phyloP scores from a whole-genome alignment of 1,140 invertebrate species.

The Cydia pomonella region DNA sequence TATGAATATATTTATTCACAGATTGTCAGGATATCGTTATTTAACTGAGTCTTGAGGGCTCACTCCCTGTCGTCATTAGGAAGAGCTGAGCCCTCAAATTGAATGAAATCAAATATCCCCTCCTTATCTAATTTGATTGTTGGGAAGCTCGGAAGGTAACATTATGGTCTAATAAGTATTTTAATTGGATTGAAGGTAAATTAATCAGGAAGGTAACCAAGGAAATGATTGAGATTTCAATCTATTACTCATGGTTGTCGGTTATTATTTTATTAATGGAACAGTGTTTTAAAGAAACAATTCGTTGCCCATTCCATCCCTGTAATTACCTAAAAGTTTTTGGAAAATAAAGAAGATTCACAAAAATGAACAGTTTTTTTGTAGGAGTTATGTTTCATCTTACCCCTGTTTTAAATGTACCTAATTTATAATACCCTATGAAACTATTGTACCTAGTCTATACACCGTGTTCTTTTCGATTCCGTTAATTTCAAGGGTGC shows the following conservation, averaged over 20 bases:
- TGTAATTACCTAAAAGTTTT: too few species aligned
- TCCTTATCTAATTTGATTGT: conserved; percentile 4
- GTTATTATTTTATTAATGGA: too few species aligned
- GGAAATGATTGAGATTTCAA: neutral
- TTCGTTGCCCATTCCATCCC: too few species aligned
- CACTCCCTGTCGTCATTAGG: neutral
- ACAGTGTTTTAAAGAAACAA: too few species aligned
- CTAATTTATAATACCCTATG: too few species aligned
- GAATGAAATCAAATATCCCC: conserved; percentile 24
- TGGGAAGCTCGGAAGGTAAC: neutral
- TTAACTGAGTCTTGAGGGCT: neutral
- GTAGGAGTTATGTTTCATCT: too few species aligned
- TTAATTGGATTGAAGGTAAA: conserved; percentile 10
- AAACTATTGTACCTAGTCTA: too few species aligned
- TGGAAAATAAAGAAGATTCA: too few species aligned
- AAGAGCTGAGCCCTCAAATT: neutral
- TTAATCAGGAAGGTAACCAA: neutral
- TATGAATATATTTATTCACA: neutral
- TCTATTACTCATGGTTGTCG: neutral
- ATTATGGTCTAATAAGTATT: conserved; percentile 2
- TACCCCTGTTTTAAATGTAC: too few species aligned
- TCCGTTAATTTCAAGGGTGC: too few species aligned
- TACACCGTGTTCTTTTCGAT: too few species aligned
- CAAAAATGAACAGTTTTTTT: too few species aligned
- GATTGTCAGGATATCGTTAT: conserved; percentile 4